Conservation (phyloP, 2,888 invertebrate genomes). For the Suillia variegata region DNA sequence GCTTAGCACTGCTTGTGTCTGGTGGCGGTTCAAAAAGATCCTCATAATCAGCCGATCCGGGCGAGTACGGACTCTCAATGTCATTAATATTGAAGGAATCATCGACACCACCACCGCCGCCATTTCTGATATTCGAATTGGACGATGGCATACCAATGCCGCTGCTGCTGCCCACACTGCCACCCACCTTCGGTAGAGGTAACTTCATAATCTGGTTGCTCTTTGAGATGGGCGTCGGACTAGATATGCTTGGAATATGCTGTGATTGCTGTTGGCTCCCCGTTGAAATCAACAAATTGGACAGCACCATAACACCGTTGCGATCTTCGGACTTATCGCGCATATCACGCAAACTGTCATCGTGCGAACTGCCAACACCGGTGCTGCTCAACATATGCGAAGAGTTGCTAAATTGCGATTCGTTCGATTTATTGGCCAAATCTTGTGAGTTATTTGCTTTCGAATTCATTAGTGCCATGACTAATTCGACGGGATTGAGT, state of each 20-base stretch:
- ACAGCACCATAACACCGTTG: slow-evolving; percentile 52
- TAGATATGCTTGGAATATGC: slow-evolving; percentile 57
- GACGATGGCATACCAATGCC: slow-evolving; percentile 32
- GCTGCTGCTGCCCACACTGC: slow-evolving; percentile 50
- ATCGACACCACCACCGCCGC: slow-evolving; percentile 59
- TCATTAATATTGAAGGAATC: slow-evolving; percentile 66
- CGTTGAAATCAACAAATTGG: slow-evolving; percentile 52
- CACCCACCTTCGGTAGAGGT: slow-evolving; percentile 46
- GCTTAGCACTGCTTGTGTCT: slow-evolving; percentile 39
- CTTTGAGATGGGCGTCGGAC: slow-evolving; percentile 48
- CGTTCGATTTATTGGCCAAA: slow-evolving; percentile 43
- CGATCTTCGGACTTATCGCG: slow-evolving; percentile 46
- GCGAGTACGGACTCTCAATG: slow-evolving; percentile 85
- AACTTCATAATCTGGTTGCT: slow-evolving; percentile 39
- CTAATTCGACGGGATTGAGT: slow-evolving; percentile 68
- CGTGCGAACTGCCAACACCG: slow-evolving; percentile 32
- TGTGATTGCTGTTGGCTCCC: slow-evolving; percentile 41
- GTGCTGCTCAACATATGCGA: slow-evolving; percentile 30
- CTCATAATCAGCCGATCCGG: slow-evolving; percentile 86
- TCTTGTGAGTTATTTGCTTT: slow-evolving; percentile 48
- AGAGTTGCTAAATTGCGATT: slow-evolving; percentile 42
- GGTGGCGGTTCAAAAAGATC: slow-evolving; percentile 82
- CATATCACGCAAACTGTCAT: slow-evolving; percentile 32
- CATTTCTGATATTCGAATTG: slow-evolving; percentile 33
- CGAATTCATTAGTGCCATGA: slow-evolving; percentile 65